Conservation (phyloP, 2,888 invertebrate species). For the Microctonus aethiopoides region DNA sequence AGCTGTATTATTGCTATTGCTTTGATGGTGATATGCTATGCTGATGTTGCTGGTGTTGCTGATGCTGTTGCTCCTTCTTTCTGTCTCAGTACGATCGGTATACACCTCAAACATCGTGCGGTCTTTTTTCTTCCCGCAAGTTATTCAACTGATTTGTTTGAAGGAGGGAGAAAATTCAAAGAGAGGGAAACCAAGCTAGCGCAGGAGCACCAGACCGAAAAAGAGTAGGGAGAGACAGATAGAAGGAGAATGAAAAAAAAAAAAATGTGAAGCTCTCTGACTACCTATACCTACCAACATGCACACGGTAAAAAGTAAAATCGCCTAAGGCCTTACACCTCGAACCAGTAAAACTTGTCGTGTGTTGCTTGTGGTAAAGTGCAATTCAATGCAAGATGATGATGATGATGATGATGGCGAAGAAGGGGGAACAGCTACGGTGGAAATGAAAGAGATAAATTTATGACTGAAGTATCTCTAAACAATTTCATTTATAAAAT, state of each 20-base stretch:
- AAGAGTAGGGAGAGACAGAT: constrained; percentile 8
- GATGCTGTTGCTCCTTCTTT: constrained; percentile 12
- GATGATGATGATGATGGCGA: background rate
- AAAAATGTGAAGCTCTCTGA: constrained; percentile 29
- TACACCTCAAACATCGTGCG: background rate
- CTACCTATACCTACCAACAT: constrained; percentile 44
- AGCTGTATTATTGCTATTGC: constrained; percentile 6
- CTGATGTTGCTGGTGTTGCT: background rate
- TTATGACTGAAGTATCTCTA: background rate
- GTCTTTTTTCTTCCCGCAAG: constrained; percentile 1
- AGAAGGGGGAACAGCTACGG: background rate
- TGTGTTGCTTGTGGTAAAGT: constrained; percentile 53
- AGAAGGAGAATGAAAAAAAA: too few relatives aligned
- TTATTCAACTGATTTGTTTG: background rate
- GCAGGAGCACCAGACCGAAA: too few relatives aligned
- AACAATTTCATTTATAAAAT: background rate
- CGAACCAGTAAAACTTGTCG: constrained; percentile 66
- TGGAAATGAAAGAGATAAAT: too few relatives aligned
- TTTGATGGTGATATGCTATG: background rate
- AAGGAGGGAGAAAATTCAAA: constrained; percentile 13
- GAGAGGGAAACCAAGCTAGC: constrained; percentile 22
- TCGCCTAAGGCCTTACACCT: constrained; percentile 63
- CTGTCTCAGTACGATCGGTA: constrained; percentile 8
- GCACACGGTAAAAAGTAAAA: constrained; percentile 49
- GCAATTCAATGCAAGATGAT: background rate